A percentile compares a stretch with the other conserved stretches of the same genome.
These are phyloP conservation scores for Harpagifer antarcticus DNA, from an alignment of 2,797 vertebrate species.

Conservation along the genomic window DNA sequence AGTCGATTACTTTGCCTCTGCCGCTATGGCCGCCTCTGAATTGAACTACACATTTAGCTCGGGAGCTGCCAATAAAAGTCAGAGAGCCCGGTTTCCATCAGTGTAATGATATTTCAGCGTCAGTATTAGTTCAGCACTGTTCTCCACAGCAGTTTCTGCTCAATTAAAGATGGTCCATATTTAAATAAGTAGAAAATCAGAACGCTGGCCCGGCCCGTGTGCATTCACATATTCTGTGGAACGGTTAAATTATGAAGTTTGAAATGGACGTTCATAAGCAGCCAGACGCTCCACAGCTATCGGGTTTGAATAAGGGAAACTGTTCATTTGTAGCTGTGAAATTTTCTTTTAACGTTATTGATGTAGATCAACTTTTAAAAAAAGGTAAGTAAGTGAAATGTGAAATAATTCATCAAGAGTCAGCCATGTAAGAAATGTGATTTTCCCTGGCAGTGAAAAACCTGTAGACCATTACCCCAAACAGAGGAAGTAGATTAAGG, in stretches of 20 bases:
- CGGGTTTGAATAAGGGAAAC: conserved; percentile 65
- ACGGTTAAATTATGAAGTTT: conserved; percentile 72
- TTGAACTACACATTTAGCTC: conserved; percentile 74
- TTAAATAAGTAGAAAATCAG: conserved; percentile 70
- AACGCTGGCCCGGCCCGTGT: conserved; percentile 57
- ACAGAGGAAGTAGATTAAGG: conserved; percentile 74
- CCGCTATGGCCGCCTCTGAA: conserved; percentile 70
- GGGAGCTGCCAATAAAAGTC: conserved; percentile 76
- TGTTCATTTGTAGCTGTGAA: conserved; percentile 75
- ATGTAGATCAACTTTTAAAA: conserved; percentile 83
- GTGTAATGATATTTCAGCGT: conserved; percentile 76
- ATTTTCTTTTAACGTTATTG: conserved; percentile 71
- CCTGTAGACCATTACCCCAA: conserved; percentile 72
- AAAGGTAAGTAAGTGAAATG: conserved; percentile 83
- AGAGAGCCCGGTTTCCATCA: conserved; percentile 72
- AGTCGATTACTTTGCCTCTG: conserved; percentile 76
- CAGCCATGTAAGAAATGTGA: conserved; percentile 81
- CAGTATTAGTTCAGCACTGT: conserved; percentile 78
- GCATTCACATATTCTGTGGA: conserved; percentile 68
- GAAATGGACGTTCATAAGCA: conserved; percentile 73
- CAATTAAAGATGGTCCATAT: conserved; percentile 80
- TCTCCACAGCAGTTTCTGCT: conserved; percentile 76
- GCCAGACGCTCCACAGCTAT: conserved; percentile 64
- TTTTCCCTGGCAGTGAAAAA: conserved; percentile 65
- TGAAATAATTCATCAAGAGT: conserved; percentile 81